Evolutionary conservation across 2,797 vertebrate genomes (phyloP).

Genomic region (Natrix natrix): DNA sequence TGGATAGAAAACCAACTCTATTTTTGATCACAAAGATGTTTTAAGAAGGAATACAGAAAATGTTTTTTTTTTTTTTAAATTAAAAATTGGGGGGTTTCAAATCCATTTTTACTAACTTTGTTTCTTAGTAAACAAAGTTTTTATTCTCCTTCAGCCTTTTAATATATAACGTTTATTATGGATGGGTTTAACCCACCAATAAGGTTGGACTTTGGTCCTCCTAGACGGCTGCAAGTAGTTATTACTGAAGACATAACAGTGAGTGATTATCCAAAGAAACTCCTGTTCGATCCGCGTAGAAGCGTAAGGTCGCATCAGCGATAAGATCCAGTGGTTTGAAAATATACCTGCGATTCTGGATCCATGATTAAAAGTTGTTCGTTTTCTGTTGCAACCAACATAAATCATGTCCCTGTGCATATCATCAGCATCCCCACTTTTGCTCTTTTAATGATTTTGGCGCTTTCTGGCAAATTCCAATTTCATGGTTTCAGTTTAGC

Average conservation of each 20-base stretch:
- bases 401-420: not conserved
- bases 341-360: not conserved
- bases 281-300: not conserved
- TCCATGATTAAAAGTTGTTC: not conserved
- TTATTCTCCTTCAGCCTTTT: not conserved
- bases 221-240: not conserved
- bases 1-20: not conserved
- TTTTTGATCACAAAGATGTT: not conserved
- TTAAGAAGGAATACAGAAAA: not conserved
- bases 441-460: too few relatives aligned
- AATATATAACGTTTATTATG: not conserved
- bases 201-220: constrained; percentile 24
- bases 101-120: rapidly evolving
- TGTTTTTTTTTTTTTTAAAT: too few relatives aligned
- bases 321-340: rapidly evolving
- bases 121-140: not conserved
- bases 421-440: not conserved
- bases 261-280: not conserved
- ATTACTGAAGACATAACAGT: not conserved
- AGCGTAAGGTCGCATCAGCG: not conserved
- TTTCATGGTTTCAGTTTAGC: not conserved
- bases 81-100: too few relatives aligned
- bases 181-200: constrained; percentile 12
- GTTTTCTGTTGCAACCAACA: not conserved
- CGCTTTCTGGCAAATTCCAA: not conserved